These are phyloP conservation scores for Lepidothrix coronata DNA, from an alignment of 2,113 vertebrate genomes.

Conservation along the genomic window DNA sequence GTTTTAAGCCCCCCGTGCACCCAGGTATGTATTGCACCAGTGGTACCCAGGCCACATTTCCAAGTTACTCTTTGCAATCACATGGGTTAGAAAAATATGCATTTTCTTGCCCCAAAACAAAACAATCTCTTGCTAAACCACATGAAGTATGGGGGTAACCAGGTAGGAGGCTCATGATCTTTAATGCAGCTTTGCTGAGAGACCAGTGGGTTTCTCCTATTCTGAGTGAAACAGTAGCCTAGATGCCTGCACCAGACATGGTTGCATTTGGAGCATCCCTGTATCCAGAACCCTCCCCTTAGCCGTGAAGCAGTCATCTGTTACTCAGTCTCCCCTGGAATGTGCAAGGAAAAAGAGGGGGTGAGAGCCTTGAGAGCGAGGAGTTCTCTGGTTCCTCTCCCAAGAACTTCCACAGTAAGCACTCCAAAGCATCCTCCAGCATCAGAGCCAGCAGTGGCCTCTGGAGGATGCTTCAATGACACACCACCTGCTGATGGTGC, in stretches of 20 bases:
- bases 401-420: background rate
- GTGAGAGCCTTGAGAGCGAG: background rate
- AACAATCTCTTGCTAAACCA: background rate
- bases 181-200: background rate
- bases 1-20: background rate
- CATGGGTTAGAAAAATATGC: fast-evolving
- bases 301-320: background rate
- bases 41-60: background rate
- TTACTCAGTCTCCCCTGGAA: background rate
- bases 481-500: background rate
- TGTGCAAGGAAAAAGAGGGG: background rate
- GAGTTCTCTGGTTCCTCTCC: background rate
- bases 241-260: background rate
- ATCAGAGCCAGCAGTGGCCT: background rate
- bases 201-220: background rate
- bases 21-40: background rate
- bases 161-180: background rate
- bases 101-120: background rate
- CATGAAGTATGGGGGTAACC: background rate
- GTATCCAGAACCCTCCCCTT: background rate
- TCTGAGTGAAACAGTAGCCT: background rate
- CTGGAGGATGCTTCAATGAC: background rate
- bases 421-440: background rate
- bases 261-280: background rate
- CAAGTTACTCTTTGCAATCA: background rate